Evolutionary conservation across 92 coral and sea anemone species (phyloP), one percentile per base, ranked within the genome.

Genomic region (Porites divaricata): DNA sequence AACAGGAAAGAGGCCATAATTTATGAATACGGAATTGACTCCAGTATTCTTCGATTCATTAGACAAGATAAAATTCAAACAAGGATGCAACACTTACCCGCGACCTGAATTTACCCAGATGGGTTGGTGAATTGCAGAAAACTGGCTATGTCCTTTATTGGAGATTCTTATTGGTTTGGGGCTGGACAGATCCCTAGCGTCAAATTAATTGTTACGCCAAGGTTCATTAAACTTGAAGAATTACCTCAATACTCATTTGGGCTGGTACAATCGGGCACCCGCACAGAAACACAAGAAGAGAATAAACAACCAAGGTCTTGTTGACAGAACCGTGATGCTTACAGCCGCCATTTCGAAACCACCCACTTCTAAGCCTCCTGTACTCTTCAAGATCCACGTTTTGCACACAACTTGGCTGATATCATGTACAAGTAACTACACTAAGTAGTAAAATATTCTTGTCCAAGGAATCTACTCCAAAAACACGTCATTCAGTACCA

Each of bases 31-130:
- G 16, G 16, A 72, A 19, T 54, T 53, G 49, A 68, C 21, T 70
- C 24, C 24, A 14, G 58, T 35, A 35, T 17, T 56, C 45, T 78
- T 80, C 63, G 58, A 41, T 82, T 82, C 72, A 48, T 72, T 59
- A 59, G 50, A 52, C 61, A 11, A 50, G 65, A 49, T 82, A 57
- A 57, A 72, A 69, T 57, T 71, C 85, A 81, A 81, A 81, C 68
- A 81, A 48, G 26, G 68, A 45, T 48, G 59, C 48, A 58, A 51
- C 19, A 82, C 86, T 82, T 72, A 82, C 86, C 86, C 72, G 86
- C 25, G 86, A 82, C 61, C 41, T 70, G 71, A 77, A 63, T 51
- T 72, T 79, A 0, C 63, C 53, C 86, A 57, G 72, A 45, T 22
- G 65, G 41, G 35, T 63, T 24, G 75, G 48, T 63, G 72, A 63